A percentile compares a stretch with the other conserved stretches of the same genome.
phyloP scores from a whole-genome alignment of 2,888 invertebrate species.

The Volucella inanis region DNA sequence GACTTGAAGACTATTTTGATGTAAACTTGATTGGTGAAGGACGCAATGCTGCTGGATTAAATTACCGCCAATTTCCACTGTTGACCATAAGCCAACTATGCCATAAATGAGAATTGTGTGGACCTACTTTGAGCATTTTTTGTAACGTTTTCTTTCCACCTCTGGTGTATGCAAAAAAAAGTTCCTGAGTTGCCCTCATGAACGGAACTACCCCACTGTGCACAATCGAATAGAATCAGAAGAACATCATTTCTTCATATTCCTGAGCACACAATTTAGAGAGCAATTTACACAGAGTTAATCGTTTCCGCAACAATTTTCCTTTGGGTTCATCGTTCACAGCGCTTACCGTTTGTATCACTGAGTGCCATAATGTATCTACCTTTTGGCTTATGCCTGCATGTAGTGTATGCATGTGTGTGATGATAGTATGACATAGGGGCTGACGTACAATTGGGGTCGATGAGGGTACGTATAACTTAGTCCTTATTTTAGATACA shows the following conservation, averaged over 20 bases:
- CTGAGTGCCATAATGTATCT: slow-evolving; percentile 21
- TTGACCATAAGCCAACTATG: too few species aligned
- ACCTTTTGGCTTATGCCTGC: background rate
- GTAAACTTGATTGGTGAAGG: too few species aligned
- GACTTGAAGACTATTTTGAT: too few species aligned
- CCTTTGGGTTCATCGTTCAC: slow-evolving; percentile 54
- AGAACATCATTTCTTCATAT: slow-evolving; percentile 66
- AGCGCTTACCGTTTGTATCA: slow-evolving; percentile 30
- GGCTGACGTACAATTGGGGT: background rate
- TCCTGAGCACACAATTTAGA: slow-evolving; percentile 72
- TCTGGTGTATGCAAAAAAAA: background rate
- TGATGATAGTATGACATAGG: background rate
- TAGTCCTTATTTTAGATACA: slow-evolving; percentile 18
- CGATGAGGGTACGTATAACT: slow-evolving; percentile 12
- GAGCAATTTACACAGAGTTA: slow-evolving; percentile 76
- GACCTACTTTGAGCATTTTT: too few species aligned
- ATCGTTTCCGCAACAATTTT: slow-evolving; percentile 77
- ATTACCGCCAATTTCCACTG: too few species aligned
- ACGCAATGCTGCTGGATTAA: too few species aligned
- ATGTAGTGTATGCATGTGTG: background rate
- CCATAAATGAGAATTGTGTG: too few species aligned
- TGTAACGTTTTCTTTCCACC: too few species aligned
- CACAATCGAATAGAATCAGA: slow-evolving; percentile 30
- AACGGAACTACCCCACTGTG: slow-evolving; percentile 50
- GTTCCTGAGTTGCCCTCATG: background rate